Evolutionary conservation across 2,113 vertebrate species (phyloP).

Genomic region (Calonectris borealis): DNA sequence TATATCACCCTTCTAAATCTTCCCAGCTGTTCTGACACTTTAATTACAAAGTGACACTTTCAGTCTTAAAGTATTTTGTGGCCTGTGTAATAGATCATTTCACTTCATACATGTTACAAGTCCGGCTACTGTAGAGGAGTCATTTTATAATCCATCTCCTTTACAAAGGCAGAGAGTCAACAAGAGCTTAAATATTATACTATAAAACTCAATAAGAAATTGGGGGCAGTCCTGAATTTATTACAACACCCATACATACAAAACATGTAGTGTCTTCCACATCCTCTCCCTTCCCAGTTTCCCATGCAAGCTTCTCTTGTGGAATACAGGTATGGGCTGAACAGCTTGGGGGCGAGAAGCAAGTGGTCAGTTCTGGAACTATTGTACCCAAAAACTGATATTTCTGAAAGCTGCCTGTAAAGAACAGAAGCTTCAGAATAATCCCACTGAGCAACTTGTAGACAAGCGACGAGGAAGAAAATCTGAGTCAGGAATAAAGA

Average conservation of each 20-base stretch:
- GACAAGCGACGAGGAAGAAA: neutral
- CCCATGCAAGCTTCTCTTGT: neutral
- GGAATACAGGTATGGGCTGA: neutral
- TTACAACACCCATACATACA: neutral
- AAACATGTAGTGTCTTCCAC: neutral
- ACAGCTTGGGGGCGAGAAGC: rapidly evolving
- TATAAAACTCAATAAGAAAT: neutral
- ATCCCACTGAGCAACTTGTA: neutral
- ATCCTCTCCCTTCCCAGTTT: neutral
- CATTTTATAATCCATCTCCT: neutral
- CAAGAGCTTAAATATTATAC: neutral
- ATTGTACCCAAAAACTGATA: neutral
- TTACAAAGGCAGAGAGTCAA: neutral
- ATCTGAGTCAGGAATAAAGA: neutral
- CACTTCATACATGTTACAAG: neutral
- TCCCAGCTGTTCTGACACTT: conserved; percentile 7
- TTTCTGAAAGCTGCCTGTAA: neutral
- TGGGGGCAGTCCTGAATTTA: neutral
- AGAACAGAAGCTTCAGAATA: neutral
- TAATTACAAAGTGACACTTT: conserved; percentile 47
- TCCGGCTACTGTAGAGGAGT: neutral
- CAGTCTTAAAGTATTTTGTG: neutral
- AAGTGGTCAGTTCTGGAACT: neutral
- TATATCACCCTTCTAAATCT: conserved; percentile 42
- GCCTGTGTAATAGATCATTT: conserved; percentile 15